Conservation (phyloP, 2,113 vertebrate genomes). For the Lasiurus borealis region DNA sequence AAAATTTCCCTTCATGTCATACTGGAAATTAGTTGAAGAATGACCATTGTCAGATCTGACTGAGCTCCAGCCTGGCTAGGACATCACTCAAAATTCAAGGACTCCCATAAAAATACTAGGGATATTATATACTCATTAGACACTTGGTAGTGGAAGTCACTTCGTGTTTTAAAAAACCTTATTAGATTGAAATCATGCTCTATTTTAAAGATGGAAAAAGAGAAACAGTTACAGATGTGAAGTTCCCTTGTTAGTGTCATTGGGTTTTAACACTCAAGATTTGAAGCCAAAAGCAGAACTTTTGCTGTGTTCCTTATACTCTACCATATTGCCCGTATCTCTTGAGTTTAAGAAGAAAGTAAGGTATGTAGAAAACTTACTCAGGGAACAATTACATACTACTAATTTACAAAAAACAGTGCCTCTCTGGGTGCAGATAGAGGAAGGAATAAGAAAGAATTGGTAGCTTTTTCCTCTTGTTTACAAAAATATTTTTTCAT, state of each 20-base stretch:
- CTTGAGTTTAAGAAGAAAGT: conserved; percentile 1
- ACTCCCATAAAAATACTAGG: neutral
- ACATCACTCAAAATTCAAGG: neutral
- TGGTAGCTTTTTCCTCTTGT: neutral
- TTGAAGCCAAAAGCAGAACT: conserved; percentile 12
- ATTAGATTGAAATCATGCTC: neutral
- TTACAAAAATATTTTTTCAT: no score
- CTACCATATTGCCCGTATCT: neutral
- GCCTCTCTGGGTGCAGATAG: neutral
- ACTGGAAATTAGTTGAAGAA: conserved; percentile 26
- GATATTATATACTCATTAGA: neutral
- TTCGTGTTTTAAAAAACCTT: neutral
- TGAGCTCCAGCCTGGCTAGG: neutral
- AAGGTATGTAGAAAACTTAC: neutral
- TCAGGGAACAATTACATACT: neutral
- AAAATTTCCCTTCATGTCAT: neutral
- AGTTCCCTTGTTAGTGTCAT: neutral
- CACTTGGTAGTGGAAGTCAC: neutral
- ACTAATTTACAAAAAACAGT: neutral
- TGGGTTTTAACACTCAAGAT: neutral
- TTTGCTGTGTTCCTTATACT: neutral
- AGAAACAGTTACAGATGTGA: neutral
- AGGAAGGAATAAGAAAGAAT: neutral
- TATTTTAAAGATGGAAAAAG: neutral
- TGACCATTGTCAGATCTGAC: neutral